Evolutionary conservation across 2,797 vertebrate genomes (phyloP).

Genomic region (Propithecus perrieri): DNA sequence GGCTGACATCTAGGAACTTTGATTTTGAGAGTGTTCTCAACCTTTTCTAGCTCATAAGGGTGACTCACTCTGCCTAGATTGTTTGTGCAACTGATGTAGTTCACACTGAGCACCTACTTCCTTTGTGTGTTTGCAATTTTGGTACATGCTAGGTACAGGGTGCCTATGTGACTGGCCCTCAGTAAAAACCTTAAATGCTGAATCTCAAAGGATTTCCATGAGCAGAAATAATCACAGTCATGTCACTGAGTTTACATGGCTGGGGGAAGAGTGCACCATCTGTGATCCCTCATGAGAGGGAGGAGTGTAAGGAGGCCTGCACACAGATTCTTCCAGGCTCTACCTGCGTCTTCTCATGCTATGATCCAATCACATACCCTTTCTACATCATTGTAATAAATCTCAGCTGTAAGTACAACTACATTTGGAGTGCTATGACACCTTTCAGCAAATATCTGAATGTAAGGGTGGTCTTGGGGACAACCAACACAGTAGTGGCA

Average conservation of each 20-base stretch:
- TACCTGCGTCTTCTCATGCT: not conserved
- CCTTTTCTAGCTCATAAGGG: not conserved
- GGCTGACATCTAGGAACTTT: not conserved
- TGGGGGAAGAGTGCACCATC: not conserved
- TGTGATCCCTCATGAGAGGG: not conserved
- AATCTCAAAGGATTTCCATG: not conserved
- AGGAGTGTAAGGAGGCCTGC: not conserved
- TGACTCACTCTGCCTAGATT: not conserved
- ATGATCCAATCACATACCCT: not conserved
- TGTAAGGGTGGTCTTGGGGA: not conserved
- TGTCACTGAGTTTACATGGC: not conserved
- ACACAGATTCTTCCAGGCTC: not conserved
- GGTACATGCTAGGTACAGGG: not conserved
- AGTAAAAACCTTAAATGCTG: not conserved
- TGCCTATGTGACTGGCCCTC: not conserved
- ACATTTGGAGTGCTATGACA: not conserved
- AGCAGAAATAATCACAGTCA: not conserved
- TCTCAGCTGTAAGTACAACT: not conserved
- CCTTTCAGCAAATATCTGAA: not conserved
- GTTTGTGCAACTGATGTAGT: not conserved
- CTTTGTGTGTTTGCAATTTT: conserved; percentile 41
- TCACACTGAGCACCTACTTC: not conserved
- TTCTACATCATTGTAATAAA: not conserved
- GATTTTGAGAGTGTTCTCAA: not conserved
- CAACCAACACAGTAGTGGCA: not conserved